Base-by-base conservation (phyloP, 2,113 vertebrate genomes). In the Amia ocellicauda region DNA sequence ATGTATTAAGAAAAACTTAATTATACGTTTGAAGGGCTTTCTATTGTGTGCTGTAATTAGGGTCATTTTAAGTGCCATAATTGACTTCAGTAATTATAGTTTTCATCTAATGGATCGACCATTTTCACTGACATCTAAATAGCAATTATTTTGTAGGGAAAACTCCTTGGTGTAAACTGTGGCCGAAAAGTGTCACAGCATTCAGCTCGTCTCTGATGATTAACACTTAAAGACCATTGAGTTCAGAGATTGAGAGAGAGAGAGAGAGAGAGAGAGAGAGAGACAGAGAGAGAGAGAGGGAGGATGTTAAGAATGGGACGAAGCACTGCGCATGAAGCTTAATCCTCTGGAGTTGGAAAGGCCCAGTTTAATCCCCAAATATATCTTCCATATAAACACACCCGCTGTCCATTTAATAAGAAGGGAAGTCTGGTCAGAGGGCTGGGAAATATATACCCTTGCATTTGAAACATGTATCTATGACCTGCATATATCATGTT, bases 11-110 rank as follows among this genome's bases (percentile, higher is more conserved):
- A 67, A 67, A 71, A 67, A 41, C 73, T 41, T 72, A 78, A 78
- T 80, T 74, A 76, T 52, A 68, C n/a, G 19, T 58, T 47, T 55
- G 63, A 56, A 54, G 43, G 54, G 62, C 53, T 29, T 49, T 42
- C 63, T 49, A 69, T 71, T 75, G 70, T 77, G 68, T 62, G 60
- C 60, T 70, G 72, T 78, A 79, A 80, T 76, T 72, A 75, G 45
- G 75, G 60, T 63, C 54, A 62, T 74, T 70, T 31, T 61, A 74
- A 63, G 63, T 70, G 69, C 77, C 62, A 66, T 74, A 69, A 70
- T 47, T 59, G 59, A 69, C 63, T 73, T 41, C 42, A 43, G n/a
- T 76, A 61, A 71, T 74, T 66, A 65, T 59, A 66, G 66, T 73
- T 72, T 67, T 47, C 17, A 16, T 5, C 45, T 47, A 13, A 47